A percentile compares a stretch with the other conserved stretches of the same genome.
These are phyloP conservation scores for Cyphotilapia sp. DNA, from an alignment of 2,113 vertebrate genomes.

Conservation along the genomic window DNA sequence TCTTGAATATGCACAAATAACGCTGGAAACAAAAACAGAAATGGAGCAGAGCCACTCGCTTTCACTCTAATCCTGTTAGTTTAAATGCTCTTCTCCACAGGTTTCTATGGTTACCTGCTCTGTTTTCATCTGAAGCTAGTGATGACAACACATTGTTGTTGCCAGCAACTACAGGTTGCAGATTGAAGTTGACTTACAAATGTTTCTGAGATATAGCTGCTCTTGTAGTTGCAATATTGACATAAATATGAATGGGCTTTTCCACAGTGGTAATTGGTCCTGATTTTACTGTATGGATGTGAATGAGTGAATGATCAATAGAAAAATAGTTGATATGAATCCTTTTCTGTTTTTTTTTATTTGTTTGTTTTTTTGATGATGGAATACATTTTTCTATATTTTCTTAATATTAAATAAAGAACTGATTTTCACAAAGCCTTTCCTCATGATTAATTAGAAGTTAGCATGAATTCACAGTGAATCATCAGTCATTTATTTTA, in stretches of 20 bases:
- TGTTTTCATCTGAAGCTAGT: constrained; percentile 43
- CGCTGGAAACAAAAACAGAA: constrained; percentile 39
- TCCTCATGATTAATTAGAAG: neutral
- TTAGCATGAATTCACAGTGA: neutral
- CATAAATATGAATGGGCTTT: neutral
- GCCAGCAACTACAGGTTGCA: constrained; percentile 35
- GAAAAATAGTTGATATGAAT: neutral
- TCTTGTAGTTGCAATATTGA: neutral
- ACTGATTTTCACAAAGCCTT: neutral
- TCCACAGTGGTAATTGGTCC: neutral
- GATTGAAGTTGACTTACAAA: neutral
- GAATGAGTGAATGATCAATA: neutral
- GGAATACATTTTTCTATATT: neutral
- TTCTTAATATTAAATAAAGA: neutral
- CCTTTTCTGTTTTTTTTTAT: neutral
- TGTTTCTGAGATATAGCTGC: neutral
- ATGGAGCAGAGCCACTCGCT: constrained; percentile 54
- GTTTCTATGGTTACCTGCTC: constrained; percentile 68
- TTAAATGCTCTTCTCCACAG: constrained; percentile 33
- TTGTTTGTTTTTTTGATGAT: neutral
- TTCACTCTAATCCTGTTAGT: constrained; percentile 65
- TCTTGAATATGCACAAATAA: constrained; percentile 57
- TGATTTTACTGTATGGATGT: neutral
- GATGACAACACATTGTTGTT: constrained; percentile 16
- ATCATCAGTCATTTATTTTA: neutral